Percentiles rank a stretch among this genome's conserved stretches.
Conservation (phyloP, 2,888 invertebrate genomes). For the Torymus tubicola region DNA sequence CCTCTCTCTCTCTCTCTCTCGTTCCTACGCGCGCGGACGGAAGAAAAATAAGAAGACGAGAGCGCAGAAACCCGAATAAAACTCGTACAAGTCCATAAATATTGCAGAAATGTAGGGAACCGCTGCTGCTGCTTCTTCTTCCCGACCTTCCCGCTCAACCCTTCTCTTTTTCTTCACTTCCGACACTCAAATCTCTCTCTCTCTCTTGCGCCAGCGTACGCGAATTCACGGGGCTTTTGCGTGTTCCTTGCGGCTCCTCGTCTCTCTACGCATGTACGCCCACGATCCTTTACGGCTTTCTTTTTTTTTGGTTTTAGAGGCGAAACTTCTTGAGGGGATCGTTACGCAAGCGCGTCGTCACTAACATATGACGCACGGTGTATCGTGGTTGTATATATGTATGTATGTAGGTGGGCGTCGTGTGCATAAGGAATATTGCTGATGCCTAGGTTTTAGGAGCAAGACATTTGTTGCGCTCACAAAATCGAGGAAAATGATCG, state of each 20-base stretch:
- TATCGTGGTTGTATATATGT: not conserved
- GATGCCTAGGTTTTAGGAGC: too few relatives aligned
- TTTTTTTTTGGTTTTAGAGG: not conserved
- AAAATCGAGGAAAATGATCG: too few relatives aligned
- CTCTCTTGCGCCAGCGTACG: conserved; percentile 3
- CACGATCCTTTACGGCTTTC: not conserved
- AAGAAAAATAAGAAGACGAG: conserved; percentile 39
- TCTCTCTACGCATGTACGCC: not conserved
- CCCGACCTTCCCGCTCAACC: conserved; percentile 1
- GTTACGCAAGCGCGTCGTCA: conserved; percentile 51
- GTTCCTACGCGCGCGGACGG: not conserved
- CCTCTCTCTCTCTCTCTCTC: not conserved
- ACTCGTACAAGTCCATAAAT: conserved; percentile 58
- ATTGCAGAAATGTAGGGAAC: conserved; percentile 54
- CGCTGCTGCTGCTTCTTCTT: conserved; percentile 1
- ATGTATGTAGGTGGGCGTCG: too few relatives aligned
- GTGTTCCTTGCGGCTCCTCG: conserved; percentile 10
- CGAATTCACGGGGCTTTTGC: not conserved
- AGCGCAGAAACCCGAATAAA: conserved; percentile 48
- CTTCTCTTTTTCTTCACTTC: conserved; percentile 39
- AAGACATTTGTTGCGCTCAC: too few relatives aligned
- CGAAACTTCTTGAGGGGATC: conserved; percentile 8
- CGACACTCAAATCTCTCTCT: conserved; percentile 38
- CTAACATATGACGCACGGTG: conserved; percentile 46
- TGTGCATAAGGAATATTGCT: too few relatives aligned